Conservation (phyloP, 2,888 invertebrate genomes). For the Drosophila ustulata region DNA sequence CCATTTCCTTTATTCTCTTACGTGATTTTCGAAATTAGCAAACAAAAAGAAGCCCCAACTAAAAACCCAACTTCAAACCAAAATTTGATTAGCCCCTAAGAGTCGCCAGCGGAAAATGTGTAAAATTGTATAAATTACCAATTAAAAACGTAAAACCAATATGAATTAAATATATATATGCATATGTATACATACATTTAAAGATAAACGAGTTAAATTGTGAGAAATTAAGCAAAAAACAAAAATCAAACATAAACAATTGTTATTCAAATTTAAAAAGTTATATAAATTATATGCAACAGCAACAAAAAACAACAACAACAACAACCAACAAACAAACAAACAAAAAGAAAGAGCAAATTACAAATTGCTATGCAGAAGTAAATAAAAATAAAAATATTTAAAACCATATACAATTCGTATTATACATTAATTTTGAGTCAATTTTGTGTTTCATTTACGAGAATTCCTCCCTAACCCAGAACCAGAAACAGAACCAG, state of each 20-base stretch:
- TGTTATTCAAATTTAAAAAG: conserved; percentile 73
- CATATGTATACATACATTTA: conserved; percentile 47
- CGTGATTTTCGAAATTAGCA: conserved; percentile 54
- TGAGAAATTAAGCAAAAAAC: conserved; percentile 55
- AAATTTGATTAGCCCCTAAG: conserved; percentile 68
- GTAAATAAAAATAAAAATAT: conserved; percentile 37
- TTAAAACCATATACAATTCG: conserved; percentile 44
- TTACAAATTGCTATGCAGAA: conserved; percentile 69
- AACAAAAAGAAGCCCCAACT: conserved; percentile 19
- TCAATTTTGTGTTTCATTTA: conserved; percentile 61
- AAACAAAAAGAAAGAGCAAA: conserved; percentile 34
- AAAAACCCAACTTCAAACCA: conserved; percentile 66
- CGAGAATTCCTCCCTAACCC: conserved; percentile 22
- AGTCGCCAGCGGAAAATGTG: conserved; percentile 57
- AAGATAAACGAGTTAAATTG: conserved; percentile 54
- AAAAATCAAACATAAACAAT: conserved; percentile 46
- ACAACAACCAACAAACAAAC: conserved; percentile 6
- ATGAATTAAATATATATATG: conserved; percentile 23
- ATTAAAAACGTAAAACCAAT: conserved; percentile 35
- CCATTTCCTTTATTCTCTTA: conserved; percentile 58
- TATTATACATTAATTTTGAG: conserved; percentile 64
- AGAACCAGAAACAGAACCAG: conserved; percentile 50
- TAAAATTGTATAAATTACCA: conserved; percentile 73
- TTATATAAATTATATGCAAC: conserved; percentile 66
- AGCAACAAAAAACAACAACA: conserved; percentile 29